Base-by-base conservation (phyloP, 2,888 invertebrate species). In the Anaspis maculata region DNA sequence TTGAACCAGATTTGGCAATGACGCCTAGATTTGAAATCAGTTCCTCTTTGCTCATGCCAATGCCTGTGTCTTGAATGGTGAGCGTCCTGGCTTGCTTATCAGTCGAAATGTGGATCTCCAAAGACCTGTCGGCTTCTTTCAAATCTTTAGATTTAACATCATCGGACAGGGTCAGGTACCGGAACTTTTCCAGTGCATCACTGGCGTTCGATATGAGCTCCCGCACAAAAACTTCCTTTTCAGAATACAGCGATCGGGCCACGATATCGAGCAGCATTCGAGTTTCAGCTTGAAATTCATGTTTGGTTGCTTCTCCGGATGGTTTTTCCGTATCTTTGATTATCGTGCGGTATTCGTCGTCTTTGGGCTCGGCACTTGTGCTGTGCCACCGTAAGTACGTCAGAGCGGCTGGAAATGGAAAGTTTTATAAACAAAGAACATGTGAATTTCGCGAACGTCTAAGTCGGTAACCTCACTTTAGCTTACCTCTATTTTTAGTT, bases 281-380 rank as follows among this genome's bases (percentile, higher is more conserved):
- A 0, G 96, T 97, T 70, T 97, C 97, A 0, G 97, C 96, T 65
- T 96, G 91, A 62, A 97, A 97, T 61, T 95, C 92, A 67, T 83
- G 83, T 57, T 82, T 84, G 4, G 56, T 54, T 28, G 53, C 54
- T 51, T 79, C 77, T 11, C 79, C 73, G 58, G 62, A 70, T 13
- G 68, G 58, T 54, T 73, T 73, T 54, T 79, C 78, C 7, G 70
- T 72, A 50, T 76, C 68, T 56, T 72, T 74, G 34, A 77, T 77
- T 39, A 77, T 76, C 34, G 66, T 69, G 52, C 76, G 76, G 44
- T 72, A 69, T 2, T 72, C 73, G 7, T 62, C 51, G 36, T 69
- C 64, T 41, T 52, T 53, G 3, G 54, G 34, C 30, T 58, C 59
- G 6, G 64, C 39, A 19, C 55, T 63, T 15, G 66, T 54, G 41